Evolutionary conservation across 2,888 invertebrate genomes (phyloP).

Genomic region (Pyrgus malvae): DNA sequence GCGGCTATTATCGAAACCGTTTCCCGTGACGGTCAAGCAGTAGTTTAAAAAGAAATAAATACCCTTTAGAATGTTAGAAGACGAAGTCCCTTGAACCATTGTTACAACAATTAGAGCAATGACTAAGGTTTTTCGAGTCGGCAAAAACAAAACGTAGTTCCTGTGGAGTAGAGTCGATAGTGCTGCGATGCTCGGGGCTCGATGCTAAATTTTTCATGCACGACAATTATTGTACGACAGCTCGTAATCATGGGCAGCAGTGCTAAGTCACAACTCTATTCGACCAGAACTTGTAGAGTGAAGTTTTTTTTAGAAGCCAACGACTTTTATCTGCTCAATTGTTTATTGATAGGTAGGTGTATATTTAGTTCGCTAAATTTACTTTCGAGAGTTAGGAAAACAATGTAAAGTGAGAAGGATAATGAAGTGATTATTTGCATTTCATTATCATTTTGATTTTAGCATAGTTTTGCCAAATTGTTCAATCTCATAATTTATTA

Average conservation of each 20-base stretch:
- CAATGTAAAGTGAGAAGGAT: too few species aligned
- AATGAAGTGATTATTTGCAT: too few species aligned
- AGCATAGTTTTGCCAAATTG: too few species aligned
- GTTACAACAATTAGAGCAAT: slow-evolving; percentile 18
- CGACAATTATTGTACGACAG: not conserved
- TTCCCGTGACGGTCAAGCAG: slow-evolving; percentile 55
- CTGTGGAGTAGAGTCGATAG: not conserved
- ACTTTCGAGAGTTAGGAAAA: too few species aligned
- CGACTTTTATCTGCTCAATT: too few species aligned
- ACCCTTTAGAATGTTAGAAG: slow-evolving; percentile 31
- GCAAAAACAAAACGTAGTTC: not conserved
- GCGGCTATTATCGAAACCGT: slow-evolving; percentile 40
- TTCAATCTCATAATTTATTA: too few species aligned
- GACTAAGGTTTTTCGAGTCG: slow-evolving; percentile 13
- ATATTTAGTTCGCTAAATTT: too few species aligned
- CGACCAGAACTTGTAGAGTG: not conserved
- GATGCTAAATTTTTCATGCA: slow-evolving; percentile 6
- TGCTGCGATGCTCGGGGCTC: not conserved
- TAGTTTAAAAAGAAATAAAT: slow-evolving; percentile 41
- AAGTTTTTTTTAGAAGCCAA: not conserved
- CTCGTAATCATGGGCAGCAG: not conserved
- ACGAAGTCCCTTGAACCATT: slow-evolving; percentile 17
- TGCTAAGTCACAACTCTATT: not conserved
- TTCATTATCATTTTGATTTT: too few species aligned
- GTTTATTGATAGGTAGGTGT: too few species aligned